Evolutionary conservation across 2,888 invertebrate species (phyloP).

Genomic region (Augochlorella aurata): DNA sequence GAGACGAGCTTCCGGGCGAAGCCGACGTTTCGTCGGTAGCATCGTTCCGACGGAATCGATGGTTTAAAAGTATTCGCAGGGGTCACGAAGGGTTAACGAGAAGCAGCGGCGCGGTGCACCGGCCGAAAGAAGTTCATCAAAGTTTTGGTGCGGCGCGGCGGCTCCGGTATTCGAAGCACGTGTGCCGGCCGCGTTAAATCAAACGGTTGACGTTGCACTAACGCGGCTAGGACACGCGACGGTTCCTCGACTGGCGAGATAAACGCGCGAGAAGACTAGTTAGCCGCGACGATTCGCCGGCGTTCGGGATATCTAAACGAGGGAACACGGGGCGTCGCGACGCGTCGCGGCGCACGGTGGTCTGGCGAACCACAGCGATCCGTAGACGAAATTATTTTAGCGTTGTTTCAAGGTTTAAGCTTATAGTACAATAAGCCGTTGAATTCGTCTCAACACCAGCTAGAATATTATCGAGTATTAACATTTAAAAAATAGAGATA

Average conservation of each 20-base stretch:
- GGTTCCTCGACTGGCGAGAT: slow-evolving; percentile 21
- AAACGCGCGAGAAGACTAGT: slow-evolving; percentile 43
- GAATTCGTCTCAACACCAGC: too few relatives aligned
- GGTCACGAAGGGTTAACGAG: slow-evolving; percentile 8
- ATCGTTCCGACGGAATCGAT: not conserved
- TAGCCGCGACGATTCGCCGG: slow-evolving; percentile 37
- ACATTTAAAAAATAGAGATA: too few relatives aligned
- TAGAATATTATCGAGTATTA: too few relatives aligned
- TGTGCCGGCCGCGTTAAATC: not conserved
- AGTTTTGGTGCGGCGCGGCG: not conserved
- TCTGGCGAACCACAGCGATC: too few relatives aligned
- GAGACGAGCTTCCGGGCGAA: too few relatives aligned
- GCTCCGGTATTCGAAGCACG: slow-evolving; percentile 1
- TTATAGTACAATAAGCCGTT: too few relatives aligned
- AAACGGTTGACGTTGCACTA: slow-evolving; percentile 12
- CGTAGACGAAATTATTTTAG: too few relatives aligned
- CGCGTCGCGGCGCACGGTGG: too few relatives aligned
- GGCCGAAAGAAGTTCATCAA: slow-evolving; percentile 9
- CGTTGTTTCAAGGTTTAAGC: too few relatives aligned
- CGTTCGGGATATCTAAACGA: slow-evolving; percentile 37
- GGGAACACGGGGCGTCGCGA: not conserved
- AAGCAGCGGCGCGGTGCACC: not conserved
- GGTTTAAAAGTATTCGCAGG: not conserved
- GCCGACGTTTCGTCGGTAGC: not conserved
- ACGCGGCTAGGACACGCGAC: slow-evolving; percentile 12